Evolutionary conservation across 1,140 invertebrate species (phyloP).

Genomic region (Lysiphlebus fabarum): DNA sequence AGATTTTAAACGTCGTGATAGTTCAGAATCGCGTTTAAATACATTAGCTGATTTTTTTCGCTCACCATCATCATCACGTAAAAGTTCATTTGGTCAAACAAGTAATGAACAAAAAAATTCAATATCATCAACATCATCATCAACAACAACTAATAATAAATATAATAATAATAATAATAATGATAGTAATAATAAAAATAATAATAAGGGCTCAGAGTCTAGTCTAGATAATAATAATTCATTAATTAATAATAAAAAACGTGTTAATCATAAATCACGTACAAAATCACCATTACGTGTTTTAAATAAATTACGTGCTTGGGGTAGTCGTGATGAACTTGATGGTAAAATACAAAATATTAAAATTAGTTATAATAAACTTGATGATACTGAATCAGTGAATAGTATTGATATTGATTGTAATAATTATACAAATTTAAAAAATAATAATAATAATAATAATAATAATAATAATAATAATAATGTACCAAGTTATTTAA

Average conservation of each 20-base stretch:
- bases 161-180: not conserved
- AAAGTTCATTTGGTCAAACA: slow-evolving; percentile 42
- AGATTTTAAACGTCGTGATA: slow-evolving; percentile 47
- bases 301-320: slow-evolving; percentile 45
- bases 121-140: slow-evolving; percentile 21
- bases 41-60: slow-evolving; percentile 51
- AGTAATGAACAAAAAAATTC: slow-evolving; percentile 42
- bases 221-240: slow-evolving; percentile 46
- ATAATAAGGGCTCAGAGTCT: slow-evolving; percentile 41
- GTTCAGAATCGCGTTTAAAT: slow-evolving; percentile 47
- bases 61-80: slow-evolving; percentile 51
- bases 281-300: slow-evolving; percentile 49
- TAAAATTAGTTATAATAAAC: slow-evolving; percentile 41
- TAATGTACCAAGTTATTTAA: slow-evolving; percentile 41
- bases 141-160: no score
- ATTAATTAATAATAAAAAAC: slow-evolving; percentile 14
- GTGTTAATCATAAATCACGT: slow-evolving; percentile 43
- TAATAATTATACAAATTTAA: not conserved
- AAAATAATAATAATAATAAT: no score
- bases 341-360: slow-evolving; percentile 34
- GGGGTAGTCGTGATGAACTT: slow-evolving; percentile 47
- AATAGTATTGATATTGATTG: slow-evolving; percentile 15
- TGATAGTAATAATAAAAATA: slow-evolving; percentile 36
- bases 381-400: slow-evolving; percentile 37
- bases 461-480: no score